phyloP scores from a whole-genome alignment of 2,113 vertebrate species.

The Brachionichthys hirsutus region DNA sequence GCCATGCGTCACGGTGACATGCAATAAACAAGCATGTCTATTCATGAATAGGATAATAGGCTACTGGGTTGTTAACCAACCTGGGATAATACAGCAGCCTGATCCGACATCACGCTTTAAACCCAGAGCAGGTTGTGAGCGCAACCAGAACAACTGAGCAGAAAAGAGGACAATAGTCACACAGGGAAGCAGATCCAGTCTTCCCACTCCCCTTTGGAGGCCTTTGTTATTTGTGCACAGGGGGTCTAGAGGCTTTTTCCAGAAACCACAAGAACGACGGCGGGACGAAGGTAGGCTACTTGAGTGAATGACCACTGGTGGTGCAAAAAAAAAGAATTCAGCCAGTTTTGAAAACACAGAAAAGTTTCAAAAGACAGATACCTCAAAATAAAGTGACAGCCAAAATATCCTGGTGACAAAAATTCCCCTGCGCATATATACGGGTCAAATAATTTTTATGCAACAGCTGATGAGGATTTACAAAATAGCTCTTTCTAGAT shows the following conservation, averaged over 20 bases:
- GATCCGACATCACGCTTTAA: constrained; percentile 69
- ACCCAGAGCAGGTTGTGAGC: constrained; percentile 39
- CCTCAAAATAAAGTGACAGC: too few relatives aligned
- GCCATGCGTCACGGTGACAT: constrained; percentile 51
- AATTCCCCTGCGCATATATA: too few relatives aligned
- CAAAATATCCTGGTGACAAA: too few relatives aligned
- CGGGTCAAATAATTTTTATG: too few relatives aligned
- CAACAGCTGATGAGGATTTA: too few relatives aligned
- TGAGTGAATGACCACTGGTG: background rate
- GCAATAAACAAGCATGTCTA: constrained; percentile 63
- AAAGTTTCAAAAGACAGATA: background rate
- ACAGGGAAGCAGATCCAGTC: constrained; percentile 42
- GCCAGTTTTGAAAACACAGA: background rate
- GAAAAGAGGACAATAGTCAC: constrained; percentile 7
- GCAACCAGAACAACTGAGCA: constrained; percentile 35
- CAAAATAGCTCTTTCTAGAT: background rate
- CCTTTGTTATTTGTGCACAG: constrained; percentile 51
- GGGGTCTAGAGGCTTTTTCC: constrained; percentile 54
- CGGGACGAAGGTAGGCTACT: constrained; percentile 23
- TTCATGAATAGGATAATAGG: constrained; percentile 67
- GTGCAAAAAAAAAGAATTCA: too few relatives aligned
- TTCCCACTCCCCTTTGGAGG: constrained; percentile 43
- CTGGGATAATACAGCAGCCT: constrained; percentile 57
- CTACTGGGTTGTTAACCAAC: constrained; percentile 53
- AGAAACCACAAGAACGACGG: constrained; percentile 28